Conservation (phyloP, 2,113 vertebrate genomes). For the Penelope pileata region DNA sequence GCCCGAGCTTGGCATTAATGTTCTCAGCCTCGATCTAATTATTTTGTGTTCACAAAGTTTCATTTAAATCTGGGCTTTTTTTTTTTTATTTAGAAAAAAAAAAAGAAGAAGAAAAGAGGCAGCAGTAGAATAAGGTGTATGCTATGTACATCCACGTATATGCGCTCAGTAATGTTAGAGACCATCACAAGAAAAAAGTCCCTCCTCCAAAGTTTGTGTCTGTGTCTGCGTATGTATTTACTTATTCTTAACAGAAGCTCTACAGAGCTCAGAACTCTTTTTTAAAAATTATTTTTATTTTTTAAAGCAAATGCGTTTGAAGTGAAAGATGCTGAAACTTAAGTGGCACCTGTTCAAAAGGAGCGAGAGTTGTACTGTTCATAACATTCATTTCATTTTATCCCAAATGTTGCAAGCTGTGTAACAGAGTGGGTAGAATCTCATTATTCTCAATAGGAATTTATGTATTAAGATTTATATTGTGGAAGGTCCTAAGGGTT, state of each 20-base stretch:
- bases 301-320: not conserved
- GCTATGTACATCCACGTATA: not conserved
- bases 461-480: slow-evolving; percentile 33
- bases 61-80: slow-evolving; percentile 35
- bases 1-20: slow-evolving; percentile 31
- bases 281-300: not conserved
- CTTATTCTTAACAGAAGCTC: not conserved
- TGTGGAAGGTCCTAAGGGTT: slow-evolving; percentile 24
- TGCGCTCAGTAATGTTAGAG: not conserved
- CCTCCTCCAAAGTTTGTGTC: not conserved
- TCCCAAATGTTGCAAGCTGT: not conserved
- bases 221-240: not conserved
- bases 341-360: not conserved
- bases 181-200: not conserved
- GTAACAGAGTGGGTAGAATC: not conserved
- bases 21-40: not conserved
- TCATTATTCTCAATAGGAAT: slow-evolving; percentile 9
- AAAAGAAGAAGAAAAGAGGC: not conserved
- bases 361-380: not conserved
- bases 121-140: not conserved
- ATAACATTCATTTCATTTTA: not conserved
- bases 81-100: not conserved
- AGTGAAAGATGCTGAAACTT: slow-evolving; percentile 19
- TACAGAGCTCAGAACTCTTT: not conserved
- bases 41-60: slow-evolving; percentile 45